phyloP scores from a whole-genome alignment of 2,888 invertebrate species.

The Ormyrus labotus region DNA sequence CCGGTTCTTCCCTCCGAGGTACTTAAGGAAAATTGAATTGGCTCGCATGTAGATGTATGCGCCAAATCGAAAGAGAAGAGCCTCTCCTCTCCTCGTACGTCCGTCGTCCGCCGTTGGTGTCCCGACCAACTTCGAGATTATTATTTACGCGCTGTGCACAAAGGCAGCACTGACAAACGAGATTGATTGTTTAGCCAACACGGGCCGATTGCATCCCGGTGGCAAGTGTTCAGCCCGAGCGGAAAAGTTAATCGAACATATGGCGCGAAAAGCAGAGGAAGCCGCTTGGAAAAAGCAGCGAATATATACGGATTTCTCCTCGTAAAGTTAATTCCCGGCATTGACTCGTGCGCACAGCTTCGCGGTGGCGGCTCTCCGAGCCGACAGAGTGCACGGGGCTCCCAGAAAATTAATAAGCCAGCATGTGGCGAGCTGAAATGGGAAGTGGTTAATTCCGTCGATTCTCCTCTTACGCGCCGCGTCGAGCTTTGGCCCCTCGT shows the following conservation, averaged over 20 bases:
- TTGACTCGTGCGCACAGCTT: constrained; percentile 4
- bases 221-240: not conserved
- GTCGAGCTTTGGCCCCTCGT: constrained; percentile 20
- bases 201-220: not conserved
- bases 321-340: constrained; percentile 32
- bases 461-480: constrained; percentile 27
- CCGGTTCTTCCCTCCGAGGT: constrained; percentile 54
- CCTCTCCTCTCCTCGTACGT: not conserved
- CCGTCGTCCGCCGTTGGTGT: not conserved
- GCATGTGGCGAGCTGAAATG: constrained; percentile 67
- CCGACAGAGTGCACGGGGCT: not conserved
- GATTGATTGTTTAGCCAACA: constrained; percentile 9
- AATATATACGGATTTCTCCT: constrained; percentile 15
- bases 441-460: constrained; percentile 69
- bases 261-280: constrained; percentile 7
- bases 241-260: constrained; percentile 48
- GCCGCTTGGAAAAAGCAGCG: constrained; percentile 17
- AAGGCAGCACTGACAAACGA: constrained; percentile 3
- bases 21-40: constrained; percentile 48
- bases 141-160: not conserved
- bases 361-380: constrained; percentile 10
- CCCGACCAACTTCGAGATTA: too few relatives aligned
- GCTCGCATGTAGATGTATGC: constrained; percentile 22
- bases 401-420: constrained; percentile 72
- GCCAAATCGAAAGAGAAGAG: constrained; percentile 22